A percentile compares a stretch with the other conserved stretches of the same genome.
Evolutionary conservation across 2,797 vertebrate species (phyloP).

Genomic region (Sarcophilus harrisii): DNA sequence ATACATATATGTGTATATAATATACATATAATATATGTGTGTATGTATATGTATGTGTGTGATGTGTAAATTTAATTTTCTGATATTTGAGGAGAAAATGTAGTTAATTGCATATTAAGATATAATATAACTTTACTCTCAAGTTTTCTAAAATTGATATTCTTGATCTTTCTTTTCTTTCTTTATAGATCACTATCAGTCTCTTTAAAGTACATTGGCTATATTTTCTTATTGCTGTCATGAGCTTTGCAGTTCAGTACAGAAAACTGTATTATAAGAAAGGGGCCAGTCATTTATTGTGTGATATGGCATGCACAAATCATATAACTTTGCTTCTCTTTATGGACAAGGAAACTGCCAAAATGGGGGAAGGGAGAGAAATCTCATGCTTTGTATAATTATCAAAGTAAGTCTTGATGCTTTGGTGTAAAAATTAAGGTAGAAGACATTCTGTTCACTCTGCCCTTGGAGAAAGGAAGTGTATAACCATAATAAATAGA

Average conservation of each 20-base stretch:
- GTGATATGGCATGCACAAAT: not conserved
- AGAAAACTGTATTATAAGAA: not conserved
- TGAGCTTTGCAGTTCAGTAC: not conserved
- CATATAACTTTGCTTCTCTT: not conserved
- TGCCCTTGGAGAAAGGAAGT: not conserved
- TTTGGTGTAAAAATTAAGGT: not conserved
- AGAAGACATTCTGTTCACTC: conserved; percentile 20
- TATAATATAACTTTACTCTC: conserved; percentile 2
- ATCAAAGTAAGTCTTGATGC: not conserved
- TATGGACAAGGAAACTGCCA: not conserved
- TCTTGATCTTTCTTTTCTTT: not conserved
- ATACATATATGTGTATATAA: not conserved
- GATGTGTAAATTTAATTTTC: not conserved
- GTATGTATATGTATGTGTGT: not conserved
- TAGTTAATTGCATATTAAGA: not conserved
- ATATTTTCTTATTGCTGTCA: not conserved
- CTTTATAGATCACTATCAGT: not conserved
- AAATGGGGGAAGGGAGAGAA: not conserved
- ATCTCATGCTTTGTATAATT: not conserved
- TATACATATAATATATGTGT: too few relatives aligned
- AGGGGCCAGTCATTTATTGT: not conserved
- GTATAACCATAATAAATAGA: not conserved
- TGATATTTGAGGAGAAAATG: conserved; percentile 45
- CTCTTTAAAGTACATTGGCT: not conserved
- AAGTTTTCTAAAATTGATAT: not conserved